These are phyloP conservation scores for Monoplex corrugatus DNA, from an alignment of 2,888 invertebrate genomes.

Conservation along the genomic window DNA sequence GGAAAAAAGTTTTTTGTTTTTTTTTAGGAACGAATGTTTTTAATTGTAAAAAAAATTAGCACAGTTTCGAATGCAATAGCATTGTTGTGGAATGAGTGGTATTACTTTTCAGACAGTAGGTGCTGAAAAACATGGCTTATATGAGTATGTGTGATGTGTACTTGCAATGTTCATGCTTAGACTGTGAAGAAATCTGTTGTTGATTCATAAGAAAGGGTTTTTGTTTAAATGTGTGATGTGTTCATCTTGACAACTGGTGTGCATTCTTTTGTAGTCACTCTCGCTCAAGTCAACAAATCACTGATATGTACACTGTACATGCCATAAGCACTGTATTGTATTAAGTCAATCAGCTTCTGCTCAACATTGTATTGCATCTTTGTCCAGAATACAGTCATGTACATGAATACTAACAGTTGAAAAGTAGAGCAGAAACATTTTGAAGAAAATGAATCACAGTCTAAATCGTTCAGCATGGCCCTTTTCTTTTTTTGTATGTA, in stretches of 20 bases:
- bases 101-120: no score
- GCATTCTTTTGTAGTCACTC: neutral
- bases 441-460: neutral
- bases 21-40: no score
- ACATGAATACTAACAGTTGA: neutral
- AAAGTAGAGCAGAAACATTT: neutral
- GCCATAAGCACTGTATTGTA: neutral
- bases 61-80: no score
- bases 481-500: no score
- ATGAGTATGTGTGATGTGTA: no score
- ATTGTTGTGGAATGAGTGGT: no score
- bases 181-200: neutral
- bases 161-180: neutral
- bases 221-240: neutral
- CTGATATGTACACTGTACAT: neutral
- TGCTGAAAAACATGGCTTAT: no score
- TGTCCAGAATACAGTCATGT: neutral
- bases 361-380: neutral
- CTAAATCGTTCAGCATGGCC: neutral
- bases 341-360: constrained; percentile 2
- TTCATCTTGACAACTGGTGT: neutral
- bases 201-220: neutral
- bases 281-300: neutral
- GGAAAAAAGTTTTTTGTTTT: no score
- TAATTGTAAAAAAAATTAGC: no score